phyloP scores from a whole-genome alignment of 1,140 invertebrate genomes.

The Brachionus plicatilis region DNA sequence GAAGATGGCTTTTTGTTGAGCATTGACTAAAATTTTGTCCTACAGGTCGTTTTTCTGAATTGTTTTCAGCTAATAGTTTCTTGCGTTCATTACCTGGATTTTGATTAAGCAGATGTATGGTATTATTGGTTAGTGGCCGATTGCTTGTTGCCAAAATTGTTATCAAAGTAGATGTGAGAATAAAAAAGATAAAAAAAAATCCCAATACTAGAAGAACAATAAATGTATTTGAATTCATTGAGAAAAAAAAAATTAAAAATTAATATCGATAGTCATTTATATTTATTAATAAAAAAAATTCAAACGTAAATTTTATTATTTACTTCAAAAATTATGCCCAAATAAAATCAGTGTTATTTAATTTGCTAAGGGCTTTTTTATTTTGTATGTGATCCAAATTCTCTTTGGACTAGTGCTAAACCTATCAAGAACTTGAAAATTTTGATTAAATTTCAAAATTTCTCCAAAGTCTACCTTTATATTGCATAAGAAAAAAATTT shows the following conservation, averaged over 20 bases:
- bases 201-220: background rate
- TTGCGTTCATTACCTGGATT: background rate
- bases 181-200: constrained; percentile 10
- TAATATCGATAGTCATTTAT: background rate
- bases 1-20: background rate
- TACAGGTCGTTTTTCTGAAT: background rate
- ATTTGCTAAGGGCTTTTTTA: background rate
- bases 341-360: background rate
- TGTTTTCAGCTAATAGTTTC: background rate
- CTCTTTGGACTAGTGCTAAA: background rate
- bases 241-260: background rate
- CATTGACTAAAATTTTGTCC: background rate
- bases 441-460: background rate
- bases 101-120: background rate
- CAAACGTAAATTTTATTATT: background rate
- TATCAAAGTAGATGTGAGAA: background rate
- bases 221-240: background rate
- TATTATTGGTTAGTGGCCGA: background rate
- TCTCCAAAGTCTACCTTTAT: background rate
- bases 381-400: background rate
- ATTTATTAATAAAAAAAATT: background rate
- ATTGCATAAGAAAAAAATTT: background rate
- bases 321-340: background rate
- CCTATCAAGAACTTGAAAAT: background rate
- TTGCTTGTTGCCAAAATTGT: background rate